Base-by-base conservation (phyloP, 1,140 invertebrate genomes). In the Aphaenogaster rudis region DNA sequence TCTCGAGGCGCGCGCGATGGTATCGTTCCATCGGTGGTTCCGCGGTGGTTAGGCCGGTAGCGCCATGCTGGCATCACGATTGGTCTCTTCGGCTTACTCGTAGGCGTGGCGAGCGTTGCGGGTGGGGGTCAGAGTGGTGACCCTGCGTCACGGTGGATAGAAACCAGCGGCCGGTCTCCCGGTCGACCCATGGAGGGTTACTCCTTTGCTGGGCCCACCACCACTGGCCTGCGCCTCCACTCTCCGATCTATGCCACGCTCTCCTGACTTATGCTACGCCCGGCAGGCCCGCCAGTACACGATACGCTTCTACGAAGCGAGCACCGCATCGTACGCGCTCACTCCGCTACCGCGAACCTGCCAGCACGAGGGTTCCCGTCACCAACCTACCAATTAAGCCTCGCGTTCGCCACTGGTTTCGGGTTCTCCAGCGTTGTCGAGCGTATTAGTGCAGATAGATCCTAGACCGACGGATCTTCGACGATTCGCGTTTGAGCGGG, bases 31-130 rank as follows among this genome's bases (percentile, higher is more conserved):
- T 59, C 54, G 54, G 84, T 72, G 85, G 86, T 88, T 89, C 84
- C 88, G 90, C 88, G 87, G 91, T 92, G 80, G 72, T 59, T 91
- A 79, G 88, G 71, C 79, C 82, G 87, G 84, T 92, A 91, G 92
- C 94, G 94, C 94, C 94, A 95, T 95, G 92, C 92, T 94, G 94
- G 88, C 87, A 84, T 42, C 17, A 17, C 71, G 91, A 95, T 95
- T 95, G 94, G 94, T 88, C 86, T 81, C 52, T 45, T 15, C n/a
- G 71, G 59, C 86, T 66, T 66, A 36, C 50, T 7, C 3, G 45
- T 91, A 78, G 94, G 94, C 90, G 93, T 92, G 91, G 86, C 72
- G 61, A 48, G 9, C 1, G 11, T 1, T 3, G 5, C 1, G 48
- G 90, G 88, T 91, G 86, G 93, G 93, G 88, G 85, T 8, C 69